phyloP scores from a whole-genome alignment of 2,113 vertebrate species.

The Paramormyrops kingsleyae region DNA sequence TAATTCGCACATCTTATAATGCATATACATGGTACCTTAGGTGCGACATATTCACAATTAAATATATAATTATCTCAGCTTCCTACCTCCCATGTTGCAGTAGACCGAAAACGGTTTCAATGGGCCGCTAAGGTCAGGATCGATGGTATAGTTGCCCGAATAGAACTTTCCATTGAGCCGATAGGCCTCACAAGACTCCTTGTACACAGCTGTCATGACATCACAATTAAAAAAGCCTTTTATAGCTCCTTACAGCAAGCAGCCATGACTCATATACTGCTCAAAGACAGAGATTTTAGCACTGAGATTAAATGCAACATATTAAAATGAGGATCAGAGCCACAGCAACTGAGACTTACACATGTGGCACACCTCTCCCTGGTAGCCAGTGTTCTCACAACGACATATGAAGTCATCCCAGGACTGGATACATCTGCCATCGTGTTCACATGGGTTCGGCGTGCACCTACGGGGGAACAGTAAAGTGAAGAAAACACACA shows the following conservation, averaged over 20 bases:
- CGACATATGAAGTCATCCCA: constrained; percentile 95
- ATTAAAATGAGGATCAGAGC: background rate
- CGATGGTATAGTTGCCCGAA: constrained; percentile 92
- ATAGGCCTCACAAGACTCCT: constrained; percentile 93
- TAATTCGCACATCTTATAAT: background rate
- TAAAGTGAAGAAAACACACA: background rate
- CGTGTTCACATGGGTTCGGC: constrained; percentile 92
- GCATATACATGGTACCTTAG: background rate
- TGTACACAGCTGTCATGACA: constrained; percentile 77
- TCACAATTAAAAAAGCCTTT: background rate
- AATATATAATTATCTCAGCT: background rate
- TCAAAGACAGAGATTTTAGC: background rate
- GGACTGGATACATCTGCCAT: constrained; percentile 86
- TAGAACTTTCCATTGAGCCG: constrained; percentile 80
- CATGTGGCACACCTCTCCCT: constrained; percentile 94
- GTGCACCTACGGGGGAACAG: constrained; percentile 64
- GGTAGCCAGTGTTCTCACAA: constrained; percentile 93
- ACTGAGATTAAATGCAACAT: background rate
- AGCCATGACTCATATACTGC: background rate
- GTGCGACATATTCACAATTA: background rate
- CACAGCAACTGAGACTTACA: constrained; percentile 62
- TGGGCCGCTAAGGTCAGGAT: constrained; percentile 90
- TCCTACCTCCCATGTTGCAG: constrained; percentile 85
- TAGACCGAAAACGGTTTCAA: constrained; percentile 88
- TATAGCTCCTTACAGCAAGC: background rate